Percentiles rank a stretch among this genome's conserved stretches.
Conservation (phyloP, 2,888 invertebrate species). For the Tiliacea aurago region DNA sequence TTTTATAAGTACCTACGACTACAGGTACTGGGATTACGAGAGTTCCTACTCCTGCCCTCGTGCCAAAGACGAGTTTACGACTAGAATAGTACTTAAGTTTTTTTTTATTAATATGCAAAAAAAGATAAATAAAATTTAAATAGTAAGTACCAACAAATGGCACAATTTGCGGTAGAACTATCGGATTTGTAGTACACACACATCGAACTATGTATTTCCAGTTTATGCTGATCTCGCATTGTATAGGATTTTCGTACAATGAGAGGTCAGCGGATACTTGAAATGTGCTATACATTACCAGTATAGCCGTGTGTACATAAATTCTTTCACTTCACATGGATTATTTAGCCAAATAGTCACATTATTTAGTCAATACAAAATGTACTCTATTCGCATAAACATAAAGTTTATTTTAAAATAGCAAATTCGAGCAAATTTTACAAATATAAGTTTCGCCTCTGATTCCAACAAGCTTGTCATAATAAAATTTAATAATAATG, state of each 20-base stretch:
- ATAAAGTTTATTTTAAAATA: constrained; percentile 14
- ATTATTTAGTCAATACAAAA: background rate
- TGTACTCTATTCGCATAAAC: rapidly evolving
- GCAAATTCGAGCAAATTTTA: background rate
- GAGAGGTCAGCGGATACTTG: too few species aligned
- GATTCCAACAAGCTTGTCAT: too few species aligned
- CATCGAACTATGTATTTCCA: too few species aligned
- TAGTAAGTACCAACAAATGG: background rate
- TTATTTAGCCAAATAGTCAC: background rate
- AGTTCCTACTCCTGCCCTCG: too few species aligned
- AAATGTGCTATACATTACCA: too few species aligned
- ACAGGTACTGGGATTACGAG: background rate
- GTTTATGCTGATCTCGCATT: too few species aligned
- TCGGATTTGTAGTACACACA: background rate
- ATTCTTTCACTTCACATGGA: background rate
- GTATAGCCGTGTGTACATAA: too few species aligned
- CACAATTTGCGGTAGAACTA: background rate
- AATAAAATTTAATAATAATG: background rate
- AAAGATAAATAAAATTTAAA: background rate
- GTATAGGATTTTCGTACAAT: too few species aligned
- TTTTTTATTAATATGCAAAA: background rate
- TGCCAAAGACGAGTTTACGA: background rate
- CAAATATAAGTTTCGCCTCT: background rate
- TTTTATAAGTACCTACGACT: background rate
- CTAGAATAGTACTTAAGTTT: background rate